These are phyloP conservation scores for Setophaga coronata DNA, from an alignment of 2,113 vertebrate genomes.

Conservation along the genomic window DNA sequence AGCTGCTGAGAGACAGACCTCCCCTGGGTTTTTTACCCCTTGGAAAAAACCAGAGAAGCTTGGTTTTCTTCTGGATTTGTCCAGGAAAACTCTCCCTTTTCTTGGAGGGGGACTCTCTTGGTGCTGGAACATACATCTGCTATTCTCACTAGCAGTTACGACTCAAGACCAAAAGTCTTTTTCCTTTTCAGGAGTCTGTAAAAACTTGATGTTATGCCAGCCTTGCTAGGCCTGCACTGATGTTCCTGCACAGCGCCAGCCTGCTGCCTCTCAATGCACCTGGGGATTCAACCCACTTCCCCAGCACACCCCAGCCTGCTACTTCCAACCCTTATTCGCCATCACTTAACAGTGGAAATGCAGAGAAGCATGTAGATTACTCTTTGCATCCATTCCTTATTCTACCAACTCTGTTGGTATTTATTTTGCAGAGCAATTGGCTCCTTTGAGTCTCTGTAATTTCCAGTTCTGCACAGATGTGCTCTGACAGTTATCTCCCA, in stretches of 20 bases:
- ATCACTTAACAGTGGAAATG: background rate
- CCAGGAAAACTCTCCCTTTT: constrained; percentile 43
- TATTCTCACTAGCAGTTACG: constrained; percentile 5
- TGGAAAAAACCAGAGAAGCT: background rate
- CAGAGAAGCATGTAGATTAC: background rate
- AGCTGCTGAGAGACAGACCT: background rate
- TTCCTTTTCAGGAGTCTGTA: constrained; percentile 31
- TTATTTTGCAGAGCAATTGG: background rate
- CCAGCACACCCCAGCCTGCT: background rate
- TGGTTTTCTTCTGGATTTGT: background rate
- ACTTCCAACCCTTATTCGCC: background rate
- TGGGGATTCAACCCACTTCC: background rate
- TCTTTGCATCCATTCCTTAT: background rate
- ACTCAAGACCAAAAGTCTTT: constrained; percentile 23
- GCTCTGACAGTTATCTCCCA: background rate
- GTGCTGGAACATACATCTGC: background rate
- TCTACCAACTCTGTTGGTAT: background rate
- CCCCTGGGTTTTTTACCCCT: background rate
- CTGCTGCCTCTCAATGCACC: background rate
- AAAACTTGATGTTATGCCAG: constrained; percentile 69
- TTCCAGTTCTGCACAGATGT: background rate
- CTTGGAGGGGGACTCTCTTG: constrained; percentile 18
- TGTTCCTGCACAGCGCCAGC: background rate
- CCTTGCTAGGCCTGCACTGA: background rate
- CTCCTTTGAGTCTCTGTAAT: background rate